Evolutionary conservation across 2,113 vertebrate genomes (phyloP), one percentile per base, ranked within the genome.

Genomic region (Antigone vipio): DNA sequence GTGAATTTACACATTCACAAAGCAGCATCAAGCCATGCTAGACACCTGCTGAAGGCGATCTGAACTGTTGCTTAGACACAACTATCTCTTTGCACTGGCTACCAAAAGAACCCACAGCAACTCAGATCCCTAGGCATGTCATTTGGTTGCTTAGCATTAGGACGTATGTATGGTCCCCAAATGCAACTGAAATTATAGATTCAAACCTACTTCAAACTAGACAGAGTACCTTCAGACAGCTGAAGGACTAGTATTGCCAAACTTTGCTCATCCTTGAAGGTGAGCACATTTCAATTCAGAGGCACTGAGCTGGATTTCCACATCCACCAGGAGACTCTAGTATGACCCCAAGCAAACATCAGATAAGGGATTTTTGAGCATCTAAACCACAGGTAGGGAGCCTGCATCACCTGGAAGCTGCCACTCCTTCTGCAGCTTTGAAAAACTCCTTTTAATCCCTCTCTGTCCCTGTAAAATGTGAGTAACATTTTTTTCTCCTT

Each of bases 91-190:
- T 68, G 35, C 64, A 34, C 3, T 35, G 47, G 45, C 85, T 74
- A 80, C 45, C 52, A 87, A 58, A 21, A 56, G 47, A 91, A 93
- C 19, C 45, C 60, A 67, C 32, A 91, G n/a, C 69, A 89, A 63
- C 24, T 19, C 30, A 59, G n/a, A 63, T 35, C 69, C 77, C 64
- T 13, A 67, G 32, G 18, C 52, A 81, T 5, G 17, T 68, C 20
- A 71, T 17, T 63, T 35, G 45, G n/a, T 71, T 34, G 12, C 60
- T 47, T 56, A 63, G 59, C 12, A 49, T 30, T 16, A 56, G 68
- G 44, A 88, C 30, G 9, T 15, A 44, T 10, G 9, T 55, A 17
- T 7, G 62, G n/a, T 22, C 18, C 24, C 15, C 16, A 74, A 32
- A 67, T 34, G 11, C 52, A 71, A 64, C 2, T 4, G 60, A 64